Percentiles rank a stretch among this genome's conserved stretches.
Conservation (phyloP, 2,888 invertebrate genomes). For the Sycophila texana region DNA sequence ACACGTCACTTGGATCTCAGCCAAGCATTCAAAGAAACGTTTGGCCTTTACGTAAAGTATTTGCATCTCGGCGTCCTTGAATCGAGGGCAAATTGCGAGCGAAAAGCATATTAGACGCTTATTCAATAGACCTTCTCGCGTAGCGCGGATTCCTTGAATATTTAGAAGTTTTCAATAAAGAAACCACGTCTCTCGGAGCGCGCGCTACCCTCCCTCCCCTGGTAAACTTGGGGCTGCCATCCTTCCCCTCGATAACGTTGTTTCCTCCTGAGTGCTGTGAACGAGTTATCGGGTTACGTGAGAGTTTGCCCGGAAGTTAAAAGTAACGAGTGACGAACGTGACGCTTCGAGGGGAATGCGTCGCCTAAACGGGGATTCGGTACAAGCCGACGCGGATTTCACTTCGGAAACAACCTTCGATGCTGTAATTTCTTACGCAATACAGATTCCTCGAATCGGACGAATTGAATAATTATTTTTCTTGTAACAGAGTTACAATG, state of each 20-base stretch:
- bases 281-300: slow-evolving; percentile 55
- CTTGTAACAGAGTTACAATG: too few relatives aligned
- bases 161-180: slow-evolving; percentile 37
- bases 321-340: slow-evolving; percentile 25
- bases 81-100: not conserved
- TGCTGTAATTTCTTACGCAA: too few relatives aligned
- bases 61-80: too few relatives aligned
- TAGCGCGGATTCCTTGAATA: slow-evolving; percentile 11
- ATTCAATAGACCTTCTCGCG: slow-evolving; percentile 3
- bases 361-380: not conserved
- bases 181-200: slow-evolving; percentile 50
- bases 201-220: slow-evolving; percentile 27
- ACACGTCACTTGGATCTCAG: too few relatives aligned
- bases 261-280: slow-evolving; percentile 52
- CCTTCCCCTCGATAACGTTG: not conserved
- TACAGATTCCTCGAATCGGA: too few relatives aligned
- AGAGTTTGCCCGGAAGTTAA: slow-evolving; percentile 33
- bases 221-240: slow-evolving; percentile 5
- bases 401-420: not conserved
- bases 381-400: not conserved
- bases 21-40: too few relatives aligned
- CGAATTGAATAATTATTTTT: too few relatives aligned
- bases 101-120: not conserved
- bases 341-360: slow-evolving; percentile 17
- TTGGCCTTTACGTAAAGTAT: too few relatives aligned